Conservation (phyloP, 2,888 invertebrate species). For the Caenorhabditis afra region DNA sequence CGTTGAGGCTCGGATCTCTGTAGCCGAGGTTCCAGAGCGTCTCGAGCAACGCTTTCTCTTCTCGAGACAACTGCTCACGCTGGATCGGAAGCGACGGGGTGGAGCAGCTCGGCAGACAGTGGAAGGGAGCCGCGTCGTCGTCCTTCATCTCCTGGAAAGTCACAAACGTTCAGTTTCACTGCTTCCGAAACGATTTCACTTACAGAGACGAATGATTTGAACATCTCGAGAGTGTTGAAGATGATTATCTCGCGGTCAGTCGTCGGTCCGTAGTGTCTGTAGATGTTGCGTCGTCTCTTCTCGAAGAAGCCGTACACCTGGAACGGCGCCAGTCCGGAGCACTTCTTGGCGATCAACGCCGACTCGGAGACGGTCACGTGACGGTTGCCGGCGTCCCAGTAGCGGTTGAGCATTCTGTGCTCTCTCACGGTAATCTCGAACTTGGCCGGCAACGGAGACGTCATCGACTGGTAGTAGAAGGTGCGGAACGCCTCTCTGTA, state of each 20-base stretch:
- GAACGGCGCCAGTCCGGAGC: constrained; percentile 12
- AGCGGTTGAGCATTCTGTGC: constrained; percentile 15
- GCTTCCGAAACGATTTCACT: too few relatives aligned
- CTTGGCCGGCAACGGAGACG: constrained; percentile 15
- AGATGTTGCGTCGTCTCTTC: constrained; percentile 21
- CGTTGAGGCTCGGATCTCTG: constrained; percentile 27
- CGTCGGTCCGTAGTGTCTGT: neutral
- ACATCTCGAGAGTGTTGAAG: too few relatives aligned
- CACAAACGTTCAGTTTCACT: too few relatives aligned
- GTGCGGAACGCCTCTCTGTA: constrained; percentile 43
- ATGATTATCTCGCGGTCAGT: too few relatives aligned
- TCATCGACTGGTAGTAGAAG: constrained; percentile 40
- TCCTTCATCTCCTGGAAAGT: too few relatives aligned
- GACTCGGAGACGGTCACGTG: constrained; percentile 32
- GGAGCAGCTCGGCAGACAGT: too few relatives aligned
- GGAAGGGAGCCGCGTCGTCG: too few relatives aligned
- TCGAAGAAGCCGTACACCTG: constrained; percentile 42
- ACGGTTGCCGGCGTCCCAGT: constrained; percentile 47
- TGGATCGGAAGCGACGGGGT: too few relatives aligned
- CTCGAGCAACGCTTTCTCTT: too few relatives aligned
- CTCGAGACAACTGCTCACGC: too few relatives aligned
- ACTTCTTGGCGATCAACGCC: constrained; percentile 6
- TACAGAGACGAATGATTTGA: too few relatives aligned
- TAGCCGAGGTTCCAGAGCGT: too few relatives aligned
- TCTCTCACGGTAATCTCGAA: constrained; percentile 27